These are phyloP conservation scores for Scaptomyza parva DNA, from an alignment of 2,888 invertebrate species.

Conservation along the genomic window DNA sequence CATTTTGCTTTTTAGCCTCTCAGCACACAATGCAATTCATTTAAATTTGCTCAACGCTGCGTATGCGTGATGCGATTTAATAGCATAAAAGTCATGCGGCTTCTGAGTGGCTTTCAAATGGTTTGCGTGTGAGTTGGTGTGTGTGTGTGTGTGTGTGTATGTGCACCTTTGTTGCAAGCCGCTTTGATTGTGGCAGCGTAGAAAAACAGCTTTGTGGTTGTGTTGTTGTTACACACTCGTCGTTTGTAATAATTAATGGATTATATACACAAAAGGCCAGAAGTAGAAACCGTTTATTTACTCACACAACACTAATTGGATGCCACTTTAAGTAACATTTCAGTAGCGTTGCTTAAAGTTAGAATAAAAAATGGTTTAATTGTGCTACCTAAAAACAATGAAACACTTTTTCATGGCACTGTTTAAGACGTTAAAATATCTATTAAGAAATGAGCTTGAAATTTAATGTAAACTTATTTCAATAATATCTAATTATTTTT, in stretches of 20 bases:
- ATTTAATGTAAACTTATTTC: background rate
- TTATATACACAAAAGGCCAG: too few relatives aligned
- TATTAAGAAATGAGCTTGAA: background rate
- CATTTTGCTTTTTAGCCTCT: background rate
- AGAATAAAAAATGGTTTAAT: background rate
- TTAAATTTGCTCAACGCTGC: constrained; percentile 57
- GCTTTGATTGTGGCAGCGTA: constrained; percentile 4
- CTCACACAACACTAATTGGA: background rate
- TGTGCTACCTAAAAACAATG: too few relatives aligned
- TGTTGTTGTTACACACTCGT: background rate
- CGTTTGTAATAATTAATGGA: background rate
- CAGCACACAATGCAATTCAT: constrained; percentile 39
- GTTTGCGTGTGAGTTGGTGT: constrained; percentile 25
- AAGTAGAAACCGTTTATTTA: constrained; percentile 1
- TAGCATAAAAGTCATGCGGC: constrained; percentile 40
- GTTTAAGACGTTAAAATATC: too few relatives aligned
- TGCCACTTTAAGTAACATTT: background rate
- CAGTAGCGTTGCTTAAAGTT: background rate
- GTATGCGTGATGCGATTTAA: constrained; percentile 57
- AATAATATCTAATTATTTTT: constrained; percentile 11
- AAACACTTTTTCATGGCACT: too few relatives aligned
- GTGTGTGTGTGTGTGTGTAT: background rate
- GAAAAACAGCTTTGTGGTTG: constrained; percentile 23
- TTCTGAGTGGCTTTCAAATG: constrained; percentile 35
- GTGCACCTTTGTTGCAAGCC: constrained; percentile 2